A percentile compares a stretch with the other conserved stretches of the same genome.
These are phyloP conservation scores for Aphis craccivora DNA, from an alignment of 1,140 invertebrate species.

Conservation along the genomic window DNA sequence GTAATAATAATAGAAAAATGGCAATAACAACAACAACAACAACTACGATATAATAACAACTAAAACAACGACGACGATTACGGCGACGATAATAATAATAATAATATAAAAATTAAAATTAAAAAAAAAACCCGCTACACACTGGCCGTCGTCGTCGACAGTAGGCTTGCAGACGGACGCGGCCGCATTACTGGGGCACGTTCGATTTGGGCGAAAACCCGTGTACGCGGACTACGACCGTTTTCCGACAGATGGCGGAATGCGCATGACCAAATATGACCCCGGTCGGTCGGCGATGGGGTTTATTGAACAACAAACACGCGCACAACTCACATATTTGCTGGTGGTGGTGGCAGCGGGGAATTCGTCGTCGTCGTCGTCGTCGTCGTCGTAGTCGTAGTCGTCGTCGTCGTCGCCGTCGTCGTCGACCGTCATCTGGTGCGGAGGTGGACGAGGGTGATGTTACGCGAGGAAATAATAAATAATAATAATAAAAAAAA, in stretches of 20 bases:
- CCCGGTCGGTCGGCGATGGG: slow-evolving; percentile 23
- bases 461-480: background rate
- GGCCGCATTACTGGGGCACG: slow-evolving; percentile 57
- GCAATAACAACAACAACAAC: background rate
- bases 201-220: slow-evolving; percentile 56
- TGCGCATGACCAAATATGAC: slow-evolving; percentile 55
- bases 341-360: background rate
- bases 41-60: background rate
- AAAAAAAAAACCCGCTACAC: slow-evolving; percentile 8
- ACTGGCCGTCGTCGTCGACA: background rate
- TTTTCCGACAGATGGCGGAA: slow-evolving; percentile 54
- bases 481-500: background rate
- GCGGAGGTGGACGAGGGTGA: too few species aligned
- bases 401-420: too few species aligned
- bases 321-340: slow-evolving; percentile 6
- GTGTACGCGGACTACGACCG: slow-evolving; percentile 33
- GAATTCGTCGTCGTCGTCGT: background rate
- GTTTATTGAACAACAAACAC: slow-evolving; percentile 57
- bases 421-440: too few species aligned
- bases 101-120: background rate
- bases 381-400: background rate
- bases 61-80: background rate
- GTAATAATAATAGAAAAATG: background rate
- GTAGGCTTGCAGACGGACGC: slow-evolving; percentile 47
- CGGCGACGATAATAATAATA: background rate